Base-by-base conservation (phyloP, 2,797 vertebrate genomes). In the Jordanella pulchra region DNA sequence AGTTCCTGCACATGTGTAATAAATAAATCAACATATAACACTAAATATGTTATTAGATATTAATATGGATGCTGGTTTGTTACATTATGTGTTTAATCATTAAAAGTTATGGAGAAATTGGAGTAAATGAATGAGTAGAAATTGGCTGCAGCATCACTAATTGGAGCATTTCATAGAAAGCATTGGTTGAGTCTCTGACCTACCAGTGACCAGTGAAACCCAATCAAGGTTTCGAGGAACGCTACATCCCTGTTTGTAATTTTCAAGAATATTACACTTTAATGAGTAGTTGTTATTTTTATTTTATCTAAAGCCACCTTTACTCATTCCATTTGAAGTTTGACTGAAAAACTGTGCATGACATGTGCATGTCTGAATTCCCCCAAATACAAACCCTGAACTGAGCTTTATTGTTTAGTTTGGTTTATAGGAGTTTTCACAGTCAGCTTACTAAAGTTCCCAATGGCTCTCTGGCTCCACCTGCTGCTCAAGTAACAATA, bases 401-500 rank as follows among this genome's bases (percentile, higher is more conserved):
- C 27, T 47, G n/a, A 67, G 13, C 21, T 51, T 50, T 47, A 17
- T 27, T 27, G 42, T 23, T 30, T 23, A 10, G 18, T 61, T 39
- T 61, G 21, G 32, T 39, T 61, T 23, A 39, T 61, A 15, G 42
- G 18, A 18, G 10, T 15, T 18, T 65, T 47, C 17, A 28, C 3
- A 65, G 45, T 9, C 32, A 53, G 48, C 55, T 47, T 15, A 27
- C 56, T 56, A 18, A 0, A 28, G 50, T 51, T 65, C 11, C 14
- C 13, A 7, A 44, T 66, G 69, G 71, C 71, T 44, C 65, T 88
- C 58, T 90, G 87, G 51, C 48, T 35, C 89, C 90, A 77, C 76
- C 90, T 78, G 72, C 75, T 89, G 90, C 81, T 69, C 30, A 0
- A 15, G 0, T 0, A 1, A 10, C 4, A 17, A 39, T 3, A 50